These are phyloP conservation scores for Hipposideros larvatus DNA, from an alignment of 2,797 vertebrate species.

Conservation along the genomic window DNA sequence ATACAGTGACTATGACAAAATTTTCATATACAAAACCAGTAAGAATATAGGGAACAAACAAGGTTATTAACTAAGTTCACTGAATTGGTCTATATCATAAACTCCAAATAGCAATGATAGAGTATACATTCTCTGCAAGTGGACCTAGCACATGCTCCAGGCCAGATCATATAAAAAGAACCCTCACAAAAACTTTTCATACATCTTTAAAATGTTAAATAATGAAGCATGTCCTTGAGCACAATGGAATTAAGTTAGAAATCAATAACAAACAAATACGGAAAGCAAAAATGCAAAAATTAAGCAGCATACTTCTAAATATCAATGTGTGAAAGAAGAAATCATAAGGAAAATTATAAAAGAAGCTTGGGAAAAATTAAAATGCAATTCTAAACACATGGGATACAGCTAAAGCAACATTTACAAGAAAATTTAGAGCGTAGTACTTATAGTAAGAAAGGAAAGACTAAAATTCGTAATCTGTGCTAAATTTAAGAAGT, in stretches of 20 bases:
- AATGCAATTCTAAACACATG: neutral
- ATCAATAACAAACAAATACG: neutral
- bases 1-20: neutral
- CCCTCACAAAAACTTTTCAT: neutral
- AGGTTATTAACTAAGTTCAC: neutral
- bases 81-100: neutral
- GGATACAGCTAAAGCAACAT: neutral
- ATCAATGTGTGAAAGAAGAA: neutral
- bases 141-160: neutral
- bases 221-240: neutral
- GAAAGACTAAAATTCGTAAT: neutral
- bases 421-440: neutral
- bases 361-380: neutral
- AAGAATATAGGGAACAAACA: neutral
- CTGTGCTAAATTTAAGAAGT: neutral
- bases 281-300: neutral
- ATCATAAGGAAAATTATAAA: neutral
- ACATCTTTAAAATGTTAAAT: neutral
- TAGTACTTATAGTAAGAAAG: neutral
- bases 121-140: neutral
- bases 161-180: neutral
- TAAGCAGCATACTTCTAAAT: neutral
- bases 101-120: neutral
- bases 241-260: constrained; percentile 14
- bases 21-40: neutral